Conservation (phyloP, 2,797 vertebrate genomes). For the Nyctibius grandis region DNA sequence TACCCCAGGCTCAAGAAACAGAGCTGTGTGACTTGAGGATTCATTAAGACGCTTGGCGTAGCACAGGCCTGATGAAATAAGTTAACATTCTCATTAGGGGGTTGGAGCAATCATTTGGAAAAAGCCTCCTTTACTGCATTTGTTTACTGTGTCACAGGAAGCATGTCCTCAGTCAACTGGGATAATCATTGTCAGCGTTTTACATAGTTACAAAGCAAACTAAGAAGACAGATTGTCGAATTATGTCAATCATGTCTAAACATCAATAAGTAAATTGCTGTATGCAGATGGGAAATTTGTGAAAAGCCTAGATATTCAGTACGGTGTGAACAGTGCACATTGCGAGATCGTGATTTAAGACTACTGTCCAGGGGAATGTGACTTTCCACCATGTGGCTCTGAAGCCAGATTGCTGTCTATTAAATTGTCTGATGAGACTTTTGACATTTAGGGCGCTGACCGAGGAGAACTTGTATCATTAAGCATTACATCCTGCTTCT, state of each 20-base stretch:
- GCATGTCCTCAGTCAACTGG: conserved; percentile 36
- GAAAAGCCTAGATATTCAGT: background rate
- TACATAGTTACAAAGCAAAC: conserved; percentile 28
- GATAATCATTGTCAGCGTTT: conserved; percentile 41
- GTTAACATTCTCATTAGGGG: conserved; percentile 40
- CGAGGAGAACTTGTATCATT: background rate
- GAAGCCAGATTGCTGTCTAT: background rate
- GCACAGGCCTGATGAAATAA: conserved; percentile 25
- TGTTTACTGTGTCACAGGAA: conserved; percentile 40
- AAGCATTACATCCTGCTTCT: background rate
- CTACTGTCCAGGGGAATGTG: background rate
- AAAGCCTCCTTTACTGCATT: conserved; percentile 11
- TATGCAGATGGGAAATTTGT: conserved; percentile 27
- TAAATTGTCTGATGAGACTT: background rate
- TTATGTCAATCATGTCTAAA: conserved; percentile 55
- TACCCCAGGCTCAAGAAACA: background rate
- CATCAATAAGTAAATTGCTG: conserved; percentile 45
- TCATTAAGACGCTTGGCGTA: conserved; percentile 5
- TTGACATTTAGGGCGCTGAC: background rate
- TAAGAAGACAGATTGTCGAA: conserved; percentile 58
- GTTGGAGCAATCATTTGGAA: conserved; percentile 41
- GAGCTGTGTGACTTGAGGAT: background rate
- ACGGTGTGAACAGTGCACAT: background rate
- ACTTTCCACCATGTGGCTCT: background rate
- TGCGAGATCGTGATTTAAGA: background rate